Evolutionary conservation across 2,888 invertebrate species (phyloP).

Genomic region (Lasioglossum marginatum): DNA sequence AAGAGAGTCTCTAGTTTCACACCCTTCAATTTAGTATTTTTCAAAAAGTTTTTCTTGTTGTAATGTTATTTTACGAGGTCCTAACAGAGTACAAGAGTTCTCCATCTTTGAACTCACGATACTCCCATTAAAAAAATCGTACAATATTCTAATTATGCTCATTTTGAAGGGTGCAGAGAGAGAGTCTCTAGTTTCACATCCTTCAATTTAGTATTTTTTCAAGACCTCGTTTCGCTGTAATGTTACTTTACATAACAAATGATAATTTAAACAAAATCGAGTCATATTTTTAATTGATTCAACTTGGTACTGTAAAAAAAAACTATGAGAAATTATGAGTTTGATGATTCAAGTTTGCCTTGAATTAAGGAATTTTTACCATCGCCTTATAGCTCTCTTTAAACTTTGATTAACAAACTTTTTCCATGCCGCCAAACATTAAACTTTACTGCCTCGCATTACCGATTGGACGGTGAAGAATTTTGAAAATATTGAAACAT

Average conservation of each 20-base stretch:
- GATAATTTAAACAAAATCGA: no score
- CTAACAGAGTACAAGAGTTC: not conserved
- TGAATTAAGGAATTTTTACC: not conserved
- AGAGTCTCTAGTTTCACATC: not conserved
- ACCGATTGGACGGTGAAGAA: not conserved
- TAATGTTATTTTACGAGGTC: no score
- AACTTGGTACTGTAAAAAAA: no score
- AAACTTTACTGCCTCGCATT: not conserved
- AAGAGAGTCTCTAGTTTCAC: not conserved
- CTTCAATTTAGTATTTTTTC: not conserved
- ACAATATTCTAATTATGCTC: not conserved
- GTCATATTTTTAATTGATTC: no score
- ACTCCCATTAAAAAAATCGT: not conserved
- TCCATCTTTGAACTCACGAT: not conserved
- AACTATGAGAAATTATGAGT: not conserved
- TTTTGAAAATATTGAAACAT: not conserved
- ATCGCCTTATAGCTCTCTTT: not conserved
- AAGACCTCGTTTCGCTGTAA: not conserved
- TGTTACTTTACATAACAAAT: no score
- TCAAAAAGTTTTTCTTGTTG: no score
- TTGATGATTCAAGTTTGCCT: not conserved
- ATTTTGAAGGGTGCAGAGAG: not conserved
- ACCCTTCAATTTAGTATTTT: no score
- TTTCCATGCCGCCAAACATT: not conserved
- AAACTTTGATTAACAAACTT: not conserved